Percentiles rank a stretch among this genome's conserved stretches.
phyloP scores from a whole-genome alignment of 2,113 vertebrate genomes.

The Ciconia stormi region DNA sequence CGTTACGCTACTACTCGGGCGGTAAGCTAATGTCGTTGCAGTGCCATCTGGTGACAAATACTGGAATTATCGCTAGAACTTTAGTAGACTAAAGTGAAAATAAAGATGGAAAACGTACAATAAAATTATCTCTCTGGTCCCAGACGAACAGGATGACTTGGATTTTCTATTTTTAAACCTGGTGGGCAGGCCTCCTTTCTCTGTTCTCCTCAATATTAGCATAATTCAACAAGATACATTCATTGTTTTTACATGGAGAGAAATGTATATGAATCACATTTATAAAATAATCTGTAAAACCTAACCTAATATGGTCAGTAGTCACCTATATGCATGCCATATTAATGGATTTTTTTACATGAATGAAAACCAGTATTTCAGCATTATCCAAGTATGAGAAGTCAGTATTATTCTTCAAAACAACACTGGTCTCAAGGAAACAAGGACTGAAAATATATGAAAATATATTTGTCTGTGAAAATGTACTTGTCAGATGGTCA shows the following conservation, averaged over 20 bases:
- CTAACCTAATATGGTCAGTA: not conserved
- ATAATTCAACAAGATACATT: not conserved
- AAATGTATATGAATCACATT: not conserved
- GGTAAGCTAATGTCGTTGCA: not conserved
- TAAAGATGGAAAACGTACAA: not conserved
- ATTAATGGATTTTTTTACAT: not conserved
- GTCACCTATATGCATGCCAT: not conserved
- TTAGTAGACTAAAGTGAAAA: not conserved
- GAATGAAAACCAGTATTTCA: not conserved
- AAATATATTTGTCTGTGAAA: not conserved
- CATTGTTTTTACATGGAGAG: not conserved
- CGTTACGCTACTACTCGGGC: not conserved
- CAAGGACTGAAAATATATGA: not conserved
- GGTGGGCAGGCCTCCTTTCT: not conserved
- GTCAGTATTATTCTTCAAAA: not conserved
- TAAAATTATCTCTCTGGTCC: not conserved
- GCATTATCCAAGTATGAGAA: not conserved
- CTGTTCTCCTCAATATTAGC: not conserved
- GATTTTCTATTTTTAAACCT: not conserved
- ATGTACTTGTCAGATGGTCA: not conserved
- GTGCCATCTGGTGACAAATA: constrained; percentile 45
- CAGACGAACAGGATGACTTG: not conserved
- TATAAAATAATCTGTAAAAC: not conserved
- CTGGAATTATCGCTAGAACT: not conserved
- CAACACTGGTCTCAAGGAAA: not conserved